A percentile compares a stretch with the other conserved stretches of the same genome.
These are phyloP conservation scores for Muscicapa striata DNA, from an alignment of 2,797 vertebrate genomes.

Conservation along the genomic window DNA sequence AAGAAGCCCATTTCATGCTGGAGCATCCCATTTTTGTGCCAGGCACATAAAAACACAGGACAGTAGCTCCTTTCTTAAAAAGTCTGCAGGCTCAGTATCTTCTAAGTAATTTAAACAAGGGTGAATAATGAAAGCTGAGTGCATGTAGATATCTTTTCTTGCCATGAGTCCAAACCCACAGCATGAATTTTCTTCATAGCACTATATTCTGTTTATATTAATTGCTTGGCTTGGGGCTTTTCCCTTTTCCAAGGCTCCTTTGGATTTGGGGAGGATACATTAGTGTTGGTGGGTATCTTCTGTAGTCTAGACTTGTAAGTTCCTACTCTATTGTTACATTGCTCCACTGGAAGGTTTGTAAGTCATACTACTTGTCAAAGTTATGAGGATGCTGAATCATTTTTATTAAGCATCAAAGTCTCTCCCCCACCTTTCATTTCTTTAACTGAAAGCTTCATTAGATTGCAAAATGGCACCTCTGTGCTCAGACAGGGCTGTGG, in stretches of 20 bases:
- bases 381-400: slow-evolving; percentile 59
- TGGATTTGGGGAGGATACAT: background rate
- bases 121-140: background rate
- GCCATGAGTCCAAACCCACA: background rate
- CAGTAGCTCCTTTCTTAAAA: background rate
- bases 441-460: slow-evolving; percentile 62
- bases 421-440: slow-evolving; percentile 9
- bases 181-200: background rate
- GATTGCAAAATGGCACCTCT: slow-evolving; percentile 63
- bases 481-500: slow-evolving; percentile 54
- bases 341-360: background rate
- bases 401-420: slow-evolving; percentile 52
- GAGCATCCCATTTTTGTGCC: background rate
- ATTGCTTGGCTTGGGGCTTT: background rate
- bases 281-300: background rate
- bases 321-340: background rate
- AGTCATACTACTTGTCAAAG: slow-evolving; percentile 38
- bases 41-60: background rate
- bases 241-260: background rate
- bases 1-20: background rate
- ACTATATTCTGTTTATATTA: background rate
- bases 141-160: background rate
- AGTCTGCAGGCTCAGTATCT: background rate
- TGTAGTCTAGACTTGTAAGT: background rate
- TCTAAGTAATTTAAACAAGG: background rate